These are phyloP conservation scores for Pseudanteris insignis DNA, from an alignment of 2,888 invertebrate species.

Conservation along the genomic window DNA sequence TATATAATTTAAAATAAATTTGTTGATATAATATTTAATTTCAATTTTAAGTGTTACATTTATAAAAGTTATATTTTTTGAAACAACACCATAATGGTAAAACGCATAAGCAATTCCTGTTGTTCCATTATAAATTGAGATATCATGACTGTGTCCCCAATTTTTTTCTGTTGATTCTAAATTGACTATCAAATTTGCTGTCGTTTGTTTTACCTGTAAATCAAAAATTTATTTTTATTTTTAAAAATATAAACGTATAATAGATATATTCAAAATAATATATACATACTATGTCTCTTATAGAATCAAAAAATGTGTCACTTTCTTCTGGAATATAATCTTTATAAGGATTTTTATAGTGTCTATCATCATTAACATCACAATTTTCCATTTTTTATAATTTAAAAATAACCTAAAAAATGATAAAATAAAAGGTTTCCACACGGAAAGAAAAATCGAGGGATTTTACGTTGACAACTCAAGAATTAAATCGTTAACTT, in stretches of 20 bases:
- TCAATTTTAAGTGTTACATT: constrained; percentile 49
- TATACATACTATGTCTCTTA: too few species aligned
- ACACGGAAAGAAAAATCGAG: too few species aligned
- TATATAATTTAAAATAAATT: not conserved
- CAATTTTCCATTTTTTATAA: not conserved
- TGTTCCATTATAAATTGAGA: constrained; percentile 80
- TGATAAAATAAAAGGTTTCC: too few species aligned
- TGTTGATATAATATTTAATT: constrained; percentile 4
- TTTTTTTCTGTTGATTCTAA: constrained; percentile 66
- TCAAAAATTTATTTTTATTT: too few species aligned
- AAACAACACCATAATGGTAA: constrained; percentile 67
- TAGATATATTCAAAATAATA: too few species aligned
- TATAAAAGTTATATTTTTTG: constrained; percentile 52
- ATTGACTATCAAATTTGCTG: constrained; percentile 66
- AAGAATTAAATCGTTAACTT: too few species aligned
- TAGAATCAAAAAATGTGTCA: too few species aligned
- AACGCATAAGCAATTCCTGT: constrained; percentile 77
- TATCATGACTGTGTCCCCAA: constrained; percentile 67
- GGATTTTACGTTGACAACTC: too few species aligned
- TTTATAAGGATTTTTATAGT: not conserved
- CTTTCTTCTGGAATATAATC: not conserved
- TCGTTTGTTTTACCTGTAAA: constrained; percentile 65
- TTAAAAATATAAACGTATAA: too few species aligned
- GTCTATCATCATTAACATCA: constrained; percentile 1
- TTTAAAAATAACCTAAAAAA: too few species aligned